A percentile compares a stretch with the other conserved stretches of the same genome.
Conservation (phyloP, 2,888 invertebrate species). For the Hirtodrosophila cameraria region DNA sequence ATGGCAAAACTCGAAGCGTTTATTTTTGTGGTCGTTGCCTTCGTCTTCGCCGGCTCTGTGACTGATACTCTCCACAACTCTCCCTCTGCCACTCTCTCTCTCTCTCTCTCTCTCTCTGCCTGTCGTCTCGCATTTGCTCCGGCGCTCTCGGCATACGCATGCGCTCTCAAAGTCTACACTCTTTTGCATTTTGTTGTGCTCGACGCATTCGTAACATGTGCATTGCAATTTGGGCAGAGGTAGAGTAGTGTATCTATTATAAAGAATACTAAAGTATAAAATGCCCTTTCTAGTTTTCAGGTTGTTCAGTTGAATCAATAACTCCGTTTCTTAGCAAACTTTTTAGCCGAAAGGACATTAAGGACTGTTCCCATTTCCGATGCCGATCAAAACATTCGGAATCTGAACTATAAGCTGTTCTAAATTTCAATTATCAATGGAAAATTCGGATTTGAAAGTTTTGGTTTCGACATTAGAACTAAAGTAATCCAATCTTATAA, state of each 20-base stretch:
- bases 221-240: neutral
- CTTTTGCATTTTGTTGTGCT: constrained; percentile 66
- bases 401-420: no score
- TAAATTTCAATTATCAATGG: no score
- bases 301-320: no score
- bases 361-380: no score
- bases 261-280: neutral
- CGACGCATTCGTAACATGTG: constrained; percentile 67
- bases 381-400: no score
- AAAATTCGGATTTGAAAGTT: no score
- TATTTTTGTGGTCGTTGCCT: constrained; percentile 60
- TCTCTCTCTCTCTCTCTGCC: constrained; percentile 5
- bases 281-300: no score
- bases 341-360: no score
- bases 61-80: neutral
- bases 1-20: constrained; percentile 51
- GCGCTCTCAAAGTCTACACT: constrained; percentile 68
- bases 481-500: no score
- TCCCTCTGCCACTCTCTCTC: constrained; percentile 13
- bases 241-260: neutral
- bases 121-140: no score
- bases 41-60: constrained; percentile 48
- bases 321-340: no score
- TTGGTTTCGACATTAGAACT: no score
- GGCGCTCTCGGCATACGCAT: constrained; percentile 50